Evolutionary conservation across 2,113 vertebrate genomes (phyloP), one percentile per base, ranked within the genome.

Genomic region (Mormyrus iriodes): DNA sequence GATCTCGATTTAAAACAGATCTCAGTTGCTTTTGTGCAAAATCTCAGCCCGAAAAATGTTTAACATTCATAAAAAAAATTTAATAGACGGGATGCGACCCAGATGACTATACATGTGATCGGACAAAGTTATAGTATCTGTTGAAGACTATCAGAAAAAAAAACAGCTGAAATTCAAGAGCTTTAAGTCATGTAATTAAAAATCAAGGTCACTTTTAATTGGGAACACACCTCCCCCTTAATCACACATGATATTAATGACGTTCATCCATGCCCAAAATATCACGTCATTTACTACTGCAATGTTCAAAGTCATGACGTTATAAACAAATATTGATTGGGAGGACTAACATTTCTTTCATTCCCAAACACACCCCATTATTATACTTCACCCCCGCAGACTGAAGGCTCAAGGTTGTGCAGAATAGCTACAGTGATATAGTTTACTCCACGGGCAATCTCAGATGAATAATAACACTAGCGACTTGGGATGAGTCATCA

Each of bases 401-500:
- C 35, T 76, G 39, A 93, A 91, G 87, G 76, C 89, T 89, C 89
- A 91, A 83, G 89, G 91, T 91, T 90, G 90, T 92, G 92, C 92
- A 91, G 91, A 76, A 91, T 93, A 92, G 92, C 90, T 88, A 10
- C 89, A n/a, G 86, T 93, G 92, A 93, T 93, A 89, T 91, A 91
- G 92, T 94, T 94, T 90, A 92, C 92, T 92, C 82, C 90, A 24
- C 61, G 89, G 90, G 90, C 92, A 91, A 91, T 94, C 92, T 88
- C 91, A 84, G 85, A 89, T 94, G 93, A 93, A 92, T 91, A 92
- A 94, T 93, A 93, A 93, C 91, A 91, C 53, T 89, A 88, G 8
- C 86, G 83, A 92, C 93, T 93, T 93, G 94, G 91, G 91, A 92
- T 94, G 92, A 95, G 90, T 95, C 92, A 93, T 94, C 92, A 92